phyloP scores from a whole-genome alignment of 2,888 invertebrate species.

The Oeneis ivallda region DNA sequence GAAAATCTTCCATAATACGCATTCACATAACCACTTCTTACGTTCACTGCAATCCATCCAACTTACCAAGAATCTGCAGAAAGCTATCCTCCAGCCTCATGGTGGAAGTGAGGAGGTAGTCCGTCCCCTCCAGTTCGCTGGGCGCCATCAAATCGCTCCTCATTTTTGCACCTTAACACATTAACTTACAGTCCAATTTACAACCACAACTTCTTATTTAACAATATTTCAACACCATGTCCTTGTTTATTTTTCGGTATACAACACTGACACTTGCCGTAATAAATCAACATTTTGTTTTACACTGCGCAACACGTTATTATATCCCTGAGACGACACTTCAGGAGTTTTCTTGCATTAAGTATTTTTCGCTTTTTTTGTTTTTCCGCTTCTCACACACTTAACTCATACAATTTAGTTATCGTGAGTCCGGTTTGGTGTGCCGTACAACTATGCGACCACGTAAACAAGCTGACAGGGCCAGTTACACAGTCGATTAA shows the following conservation, averaged over 20 bases:
- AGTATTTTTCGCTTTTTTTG: background rate
- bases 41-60: background rate
- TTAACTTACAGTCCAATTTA: constrained; percentile 50
- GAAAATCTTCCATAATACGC: background rate
- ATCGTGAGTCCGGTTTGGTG: constrained; percentile 22
- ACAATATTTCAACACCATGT: constrained; percentile 22
- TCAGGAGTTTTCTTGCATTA: background rate
- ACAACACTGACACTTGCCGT: constrained; percentile 17
- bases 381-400: constrained; percentile 17
- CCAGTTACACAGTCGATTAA: constrained; percentile 56
- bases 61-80: constrained; percentile 84
- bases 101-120: constrained; percentile 83
- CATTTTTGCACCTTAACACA: constrained; percentile 59
- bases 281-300: constrained; percentile 14
- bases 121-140: constrained; percentile 83
- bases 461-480: constrained; percentile 58
- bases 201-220: constrained; percentile 21
- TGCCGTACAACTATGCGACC: constrained; percentile 37
- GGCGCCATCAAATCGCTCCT: constrained; percentile 77
- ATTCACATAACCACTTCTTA: background rate
- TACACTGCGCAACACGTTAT: background rate
- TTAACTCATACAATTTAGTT: constrained; percentile 9
- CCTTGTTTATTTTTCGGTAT: constrained; percentile 25
- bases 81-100: constrained; percentile 83
- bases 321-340: background rate